These are phyloP conservation scores for Tetragnatha montana DNA, from an alignment of 2,888 invertebrate genomes.

Conservation along the genomic window DNA sequence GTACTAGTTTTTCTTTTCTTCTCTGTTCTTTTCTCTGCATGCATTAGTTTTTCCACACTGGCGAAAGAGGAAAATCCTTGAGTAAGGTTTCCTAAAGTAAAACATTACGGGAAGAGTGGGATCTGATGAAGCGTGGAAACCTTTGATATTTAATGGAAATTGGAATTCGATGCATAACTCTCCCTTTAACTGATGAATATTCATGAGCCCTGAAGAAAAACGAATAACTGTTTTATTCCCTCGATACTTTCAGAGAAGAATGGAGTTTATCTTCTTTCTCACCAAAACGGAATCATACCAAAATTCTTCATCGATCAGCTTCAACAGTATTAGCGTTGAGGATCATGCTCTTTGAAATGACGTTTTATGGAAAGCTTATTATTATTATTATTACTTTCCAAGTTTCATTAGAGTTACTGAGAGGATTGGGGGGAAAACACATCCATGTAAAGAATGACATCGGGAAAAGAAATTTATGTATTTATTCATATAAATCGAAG, in stretches of 20 bases:
- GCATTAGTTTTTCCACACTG: too few species aligned
- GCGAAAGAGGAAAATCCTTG: too few species aligned
- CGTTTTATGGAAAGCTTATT: neutral
- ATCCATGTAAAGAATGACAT: too few species aligned
- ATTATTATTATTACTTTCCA: neutral
- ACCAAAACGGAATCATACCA: neutral
- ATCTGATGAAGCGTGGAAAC: neutral
- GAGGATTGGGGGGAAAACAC: too few species aligned
- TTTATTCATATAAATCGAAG: too few species aligned
- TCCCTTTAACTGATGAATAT: neutral
- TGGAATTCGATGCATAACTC: slow-evolving; percentile 1
- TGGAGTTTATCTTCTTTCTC: neutral
- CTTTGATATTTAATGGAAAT: neutral
- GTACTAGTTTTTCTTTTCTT: too few species aligned
- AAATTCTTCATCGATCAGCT: neutral
- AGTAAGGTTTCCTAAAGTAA: neutral
- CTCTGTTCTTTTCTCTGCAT: too few species aligned
- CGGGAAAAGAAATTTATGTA: too few species aligned
- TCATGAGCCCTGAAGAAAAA: neutral
- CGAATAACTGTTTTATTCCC: neutral
- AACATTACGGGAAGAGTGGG: neutral
- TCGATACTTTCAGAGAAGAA: neutral
- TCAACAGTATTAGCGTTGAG: neutral
- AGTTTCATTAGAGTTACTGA: neutral
- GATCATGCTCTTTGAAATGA: neutral